Conservation (phyloP, 2,888 invertebrate genomes). For the Archips xylosteana region DNA sequence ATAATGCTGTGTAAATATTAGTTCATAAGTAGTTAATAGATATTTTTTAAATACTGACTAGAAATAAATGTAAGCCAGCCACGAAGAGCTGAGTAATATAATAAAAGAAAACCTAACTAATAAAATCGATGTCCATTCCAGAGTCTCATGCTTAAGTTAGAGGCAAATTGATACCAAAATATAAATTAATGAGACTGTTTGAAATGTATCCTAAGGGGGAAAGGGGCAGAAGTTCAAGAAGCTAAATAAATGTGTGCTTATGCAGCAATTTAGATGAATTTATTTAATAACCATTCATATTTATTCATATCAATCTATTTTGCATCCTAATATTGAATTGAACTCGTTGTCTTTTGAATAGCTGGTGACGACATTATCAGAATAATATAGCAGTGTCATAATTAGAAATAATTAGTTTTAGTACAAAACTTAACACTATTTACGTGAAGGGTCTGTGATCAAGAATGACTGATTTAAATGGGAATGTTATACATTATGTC, state of each 20-base stretch:
- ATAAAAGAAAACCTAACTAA: neutral
- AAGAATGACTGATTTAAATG: conserved; percentile 38
- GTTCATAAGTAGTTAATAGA: neutral
- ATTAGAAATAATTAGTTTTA: conserved; percentile 43
- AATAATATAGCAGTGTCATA: conserved; percentile 41
- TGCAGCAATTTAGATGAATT: neutral
- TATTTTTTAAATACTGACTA: neutral
- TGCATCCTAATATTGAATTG: neutral
- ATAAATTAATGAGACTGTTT: neutral
- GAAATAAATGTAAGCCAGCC: neutral
- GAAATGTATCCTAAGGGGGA: neutral
- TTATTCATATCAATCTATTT: conserved; percentile 4
- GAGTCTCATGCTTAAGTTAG: neutral
- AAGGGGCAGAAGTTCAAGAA: neutral
- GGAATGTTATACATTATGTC: neutral
- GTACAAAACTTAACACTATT: conserved; percentile 44
- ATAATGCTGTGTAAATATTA: conserved; percentile 3
- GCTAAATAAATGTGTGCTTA: neutral
- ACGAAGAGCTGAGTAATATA: neutral
- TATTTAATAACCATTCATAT: neutral
- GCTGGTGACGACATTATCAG: conserved; percentile 17
- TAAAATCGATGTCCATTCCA: neutral
- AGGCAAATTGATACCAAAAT: neutral
- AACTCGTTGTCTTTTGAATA: neutral
- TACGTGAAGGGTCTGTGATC: conserved; percentile 52